These are phyloP conservation scores for Rambutsinella grinnellia DNA, from an alignment of 2,888 invertebrate species.

Conservation along the genomic window DNA sequence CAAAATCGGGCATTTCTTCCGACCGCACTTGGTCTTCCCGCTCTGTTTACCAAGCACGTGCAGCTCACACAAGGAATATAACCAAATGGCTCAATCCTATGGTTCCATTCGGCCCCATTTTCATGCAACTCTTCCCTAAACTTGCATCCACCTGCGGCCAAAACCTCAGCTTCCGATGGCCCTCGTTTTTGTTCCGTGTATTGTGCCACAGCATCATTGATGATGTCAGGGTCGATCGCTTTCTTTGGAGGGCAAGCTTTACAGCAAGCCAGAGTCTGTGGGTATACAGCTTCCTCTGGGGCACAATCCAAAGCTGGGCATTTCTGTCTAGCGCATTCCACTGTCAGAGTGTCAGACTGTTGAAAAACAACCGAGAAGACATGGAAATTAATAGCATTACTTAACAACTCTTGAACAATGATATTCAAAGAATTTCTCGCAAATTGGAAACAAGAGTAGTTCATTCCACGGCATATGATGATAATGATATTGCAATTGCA, in stretches of 20 bases:
- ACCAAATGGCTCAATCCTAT: constrained; percentile 87
- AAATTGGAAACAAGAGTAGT: too few species aligned
- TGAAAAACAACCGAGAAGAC: neutral
- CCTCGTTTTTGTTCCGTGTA: constrained; percentile 33
- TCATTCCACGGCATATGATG: too few species aligned
- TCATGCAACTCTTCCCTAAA: constrained; percentile 76
- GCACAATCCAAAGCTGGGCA: constrained; percentile 83
- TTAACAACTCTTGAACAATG: too few species aligned
- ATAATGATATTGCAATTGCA: neutral
- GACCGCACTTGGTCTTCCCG: constrained; percentile 83
- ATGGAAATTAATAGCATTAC: constrained; percentile 6
- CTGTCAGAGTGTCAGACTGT: constrained; percentile 77
- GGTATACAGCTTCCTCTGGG: constrained; percentile 79
- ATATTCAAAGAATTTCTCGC: too few species aligned
- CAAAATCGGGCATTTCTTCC: constrained; percentile 83
- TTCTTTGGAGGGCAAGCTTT: constrained; percentile 77
- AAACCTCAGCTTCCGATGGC: constrained; percentile 77
- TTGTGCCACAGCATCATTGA: constrained; percentile 60
- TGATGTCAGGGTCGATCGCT: constrained; percentile 54
- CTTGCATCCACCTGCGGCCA: constrained; percentile 83
- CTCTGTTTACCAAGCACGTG: constrained; percentile 91
- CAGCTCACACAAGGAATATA: constrained; percentile 91
- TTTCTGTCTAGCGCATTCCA: constrained; percentile 81
- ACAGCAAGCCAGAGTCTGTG: constrained; percentile 85
- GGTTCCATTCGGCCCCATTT: constrained; percentile 89